Percentiles rank a stretch among this genome's conserved stretches.
phyloP scores from a whole-genome alignment of 2,113 vertebrate species.

The Dipodomys spectabilis region DNA sequence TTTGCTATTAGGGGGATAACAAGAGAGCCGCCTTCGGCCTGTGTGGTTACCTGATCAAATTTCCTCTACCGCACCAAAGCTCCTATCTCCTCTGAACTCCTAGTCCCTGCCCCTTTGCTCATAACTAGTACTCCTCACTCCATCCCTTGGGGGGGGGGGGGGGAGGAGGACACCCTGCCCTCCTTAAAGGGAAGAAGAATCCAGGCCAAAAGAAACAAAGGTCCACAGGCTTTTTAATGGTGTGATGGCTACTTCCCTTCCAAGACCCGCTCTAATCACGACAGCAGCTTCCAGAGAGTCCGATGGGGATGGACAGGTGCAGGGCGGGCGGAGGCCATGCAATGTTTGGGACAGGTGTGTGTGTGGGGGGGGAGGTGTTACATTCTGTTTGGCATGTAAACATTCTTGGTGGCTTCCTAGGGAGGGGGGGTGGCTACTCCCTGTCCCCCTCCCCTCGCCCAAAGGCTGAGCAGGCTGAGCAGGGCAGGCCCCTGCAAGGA shows the following conservation, averaged over 20 bases:
- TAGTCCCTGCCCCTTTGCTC: background rate
- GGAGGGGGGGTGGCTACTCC: background rate
- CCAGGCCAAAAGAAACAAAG: conserved; percentile 85
- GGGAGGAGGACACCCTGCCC: background rate
- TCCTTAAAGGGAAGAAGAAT: conserved; percentile 74
- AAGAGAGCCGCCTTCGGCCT: background rate
- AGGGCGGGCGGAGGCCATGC: conserved; percentile 79
- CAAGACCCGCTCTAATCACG: conserved; percentile 84
- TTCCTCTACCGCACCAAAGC: background rate
- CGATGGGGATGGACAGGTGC: conserved; percentile 15
- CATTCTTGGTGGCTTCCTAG: conserved; percentile 87
- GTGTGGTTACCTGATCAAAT: background rate
- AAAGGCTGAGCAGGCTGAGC: conserved; percentile 51
- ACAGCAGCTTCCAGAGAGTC: conserved; percentile 81
- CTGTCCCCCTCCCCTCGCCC: conserved; percentile 32
- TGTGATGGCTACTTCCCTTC: conserved; percentile 88
- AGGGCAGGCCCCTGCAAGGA: conserved; percentile 36
- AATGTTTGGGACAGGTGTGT: conserved; percentile 56
- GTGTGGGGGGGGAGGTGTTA: conserved; percentile 73
- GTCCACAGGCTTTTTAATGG: conserved; percentile 90
- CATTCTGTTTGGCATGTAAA: conserved; percentile 91
- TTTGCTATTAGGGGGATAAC: background rate
- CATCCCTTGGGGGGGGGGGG: background rate
- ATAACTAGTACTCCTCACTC: background rate
- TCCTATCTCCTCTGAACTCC: background rate